These are phyloP conservation scores for Sceloporus tristichus DNA, from an alignment of 2,113 vertebrate genomes.

Conservation along the genomic window DNA sequence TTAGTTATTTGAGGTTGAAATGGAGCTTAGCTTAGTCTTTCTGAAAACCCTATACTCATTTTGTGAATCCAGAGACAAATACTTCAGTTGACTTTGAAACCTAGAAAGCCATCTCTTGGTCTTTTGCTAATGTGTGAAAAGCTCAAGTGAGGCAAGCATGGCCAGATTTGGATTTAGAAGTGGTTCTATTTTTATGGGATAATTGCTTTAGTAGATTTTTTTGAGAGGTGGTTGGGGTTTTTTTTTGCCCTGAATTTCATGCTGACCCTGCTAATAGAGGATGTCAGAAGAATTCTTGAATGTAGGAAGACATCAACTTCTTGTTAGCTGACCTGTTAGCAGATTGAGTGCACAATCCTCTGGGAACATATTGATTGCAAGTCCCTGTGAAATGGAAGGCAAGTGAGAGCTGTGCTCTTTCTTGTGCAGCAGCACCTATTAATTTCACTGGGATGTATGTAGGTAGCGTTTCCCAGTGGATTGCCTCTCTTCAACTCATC, in stretches of 20 bases:
- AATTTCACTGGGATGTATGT: not conserved
- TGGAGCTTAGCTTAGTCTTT: not conserved
- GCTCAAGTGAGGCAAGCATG: not conserved
- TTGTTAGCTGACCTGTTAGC: conserved; percentile 1
- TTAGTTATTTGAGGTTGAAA: not conserved
- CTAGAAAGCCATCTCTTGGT: not conserved
- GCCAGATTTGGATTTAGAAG: not conserved
- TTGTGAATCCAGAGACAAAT: not conserved
- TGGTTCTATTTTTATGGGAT: not conserved
- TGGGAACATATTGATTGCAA: not conserved
- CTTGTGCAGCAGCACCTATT: not conserved
- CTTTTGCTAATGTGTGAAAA: not conserved
- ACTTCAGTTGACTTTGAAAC: not conserved
- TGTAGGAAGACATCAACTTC: not conserved
- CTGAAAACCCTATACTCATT: not conserved
- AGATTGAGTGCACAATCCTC: not conserved
- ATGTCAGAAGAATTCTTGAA: not conserved
- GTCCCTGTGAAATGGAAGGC: not conserved
- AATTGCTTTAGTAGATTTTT: not conserved
- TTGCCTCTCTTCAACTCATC: not conserved
- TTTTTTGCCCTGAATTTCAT: not conserved
- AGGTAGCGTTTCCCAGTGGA: not conserved
- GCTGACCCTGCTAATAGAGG: not conserved
- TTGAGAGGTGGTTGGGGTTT: too few species aligned
- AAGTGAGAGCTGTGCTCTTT: not conserved